Base-by-base conservation (phyloP, 1,140 invertebrate genomes). In the Lanistes nyassanus region DNA sequence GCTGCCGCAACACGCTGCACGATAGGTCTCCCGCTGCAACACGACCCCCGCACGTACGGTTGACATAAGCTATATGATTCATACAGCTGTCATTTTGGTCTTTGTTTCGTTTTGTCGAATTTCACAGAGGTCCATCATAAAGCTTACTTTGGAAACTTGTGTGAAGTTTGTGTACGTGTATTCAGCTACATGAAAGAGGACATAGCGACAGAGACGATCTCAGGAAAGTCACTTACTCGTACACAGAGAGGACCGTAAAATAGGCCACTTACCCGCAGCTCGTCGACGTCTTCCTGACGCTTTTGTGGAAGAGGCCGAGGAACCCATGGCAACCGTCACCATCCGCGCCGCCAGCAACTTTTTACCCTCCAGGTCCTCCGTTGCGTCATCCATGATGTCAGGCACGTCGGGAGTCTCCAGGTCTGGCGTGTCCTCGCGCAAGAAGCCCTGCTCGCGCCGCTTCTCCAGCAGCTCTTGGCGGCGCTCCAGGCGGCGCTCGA, bases 401-500 rank as follows among this genome's bases (percentile, higher is more conserved):
- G 68, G 19, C 29, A 34, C 42, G 65, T 67, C 65, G 36, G 56
- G 70, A 23, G 11, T 72, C 55, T 72, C 70, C 3, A n/a, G 70
- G 56, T 72, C 70, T 19, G 56, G 56, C 4, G 51, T 56, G 68
- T 70, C 56, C 56, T 77, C 76, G 26, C 71, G 31, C 56, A 34
- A 55, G n/a, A 77, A 72, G 13, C 76, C 76, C 29, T 74, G 71
- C 65, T 74, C 71, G 4, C 72, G 37, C 53, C 76, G 68, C 55
- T 74, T 56, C 51, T 77, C 55, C 31, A 74, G 16, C 9, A 29
- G 42, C 66, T 74, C 71, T 5, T 58, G 62, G 26, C 42, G 42
- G 37, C 69, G 67, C 56, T 77, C 76, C 51, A 77, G 53, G 39
- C 71, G 64, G 42, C 74, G 74, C 71, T 68, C 53, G 39, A 74